These are phyloP conservation scores for Orthosia gracilis DNA, from an alignment of 2,888 invertebrate genomes.

Conservation along the genomic window DNA sequence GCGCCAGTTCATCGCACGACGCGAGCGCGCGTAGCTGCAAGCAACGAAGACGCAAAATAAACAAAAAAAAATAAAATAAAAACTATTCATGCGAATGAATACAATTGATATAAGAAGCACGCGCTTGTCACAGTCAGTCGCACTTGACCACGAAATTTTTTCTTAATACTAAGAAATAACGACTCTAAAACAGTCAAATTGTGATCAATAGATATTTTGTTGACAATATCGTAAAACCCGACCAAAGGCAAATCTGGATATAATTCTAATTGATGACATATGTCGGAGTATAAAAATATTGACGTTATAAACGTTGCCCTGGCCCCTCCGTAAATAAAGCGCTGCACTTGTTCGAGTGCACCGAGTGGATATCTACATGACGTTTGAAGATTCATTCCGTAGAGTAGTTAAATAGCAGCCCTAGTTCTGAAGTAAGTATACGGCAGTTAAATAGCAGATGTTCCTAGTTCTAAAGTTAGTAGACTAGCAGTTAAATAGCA, in stretches of 20 bases:
- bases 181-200: background rate
- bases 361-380: no score
- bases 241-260: slow-evolving; percentile 21
- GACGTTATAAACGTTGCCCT: background rate
- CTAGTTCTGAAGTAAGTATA: no score
- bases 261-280: background rate
- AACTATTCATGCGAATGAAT: slow-evolving; percentile 20
- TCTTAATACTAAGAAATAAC: background rate
- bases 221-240: background rate
- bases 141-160: background rate
- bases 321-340: background rate
- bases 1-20: slow-evolving; percentile 64
- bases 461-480: no score
- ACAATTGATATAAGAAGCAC: background rate
- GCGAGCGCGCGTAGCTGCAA: slow-evolving; percentile 64
- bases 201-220: background rate
- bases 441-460: no score
- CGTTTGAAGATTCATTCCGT: no score
- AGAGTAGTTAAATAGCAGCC: no score
- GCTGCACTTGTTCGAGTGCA: no score
- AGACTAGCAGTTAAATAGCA: no score
- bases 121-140: background rate
- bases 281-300: no score
- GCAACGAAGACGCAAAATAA: slow-evolving; percentile 63
- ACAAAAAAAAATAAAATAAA: slow-evolving; percentile 40